Evolutionary conservation across 1,140 invertebrate genomes (phyloP).

Genomic region (Philaenus spumarius): DNA sequence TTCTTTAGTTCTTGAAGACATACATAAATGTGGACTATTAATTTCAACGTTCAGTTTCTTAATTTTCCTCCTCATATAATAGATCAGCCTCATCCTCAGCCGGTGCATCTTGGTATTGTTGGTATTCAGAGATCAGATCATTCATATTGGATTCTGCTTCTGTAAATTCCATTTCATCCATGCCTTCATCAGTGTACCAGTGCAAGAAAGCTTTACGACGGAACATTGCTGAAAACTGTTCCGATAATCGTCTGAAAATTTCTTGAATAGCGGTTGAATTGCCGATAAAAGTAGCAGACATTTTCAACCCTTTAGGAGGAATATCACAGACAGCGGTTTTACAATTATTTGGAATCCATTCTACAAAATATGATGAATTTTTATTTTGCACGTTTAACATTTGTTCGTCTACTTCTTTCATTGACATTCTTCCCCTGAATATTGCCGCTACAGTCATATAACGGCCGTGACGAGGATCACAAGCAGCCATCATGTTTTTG

Average conservation of each 20-base stretch:
- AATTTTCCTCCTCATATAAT: too few species aligned
- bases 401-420: too few species aligned
- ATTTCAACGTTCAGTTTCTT: too few species aligned
- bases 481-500: too few species aligned
- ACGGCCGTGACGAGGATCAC: slow-evolving; percentile 58
- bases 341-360: slow-evolving; percentile 54
- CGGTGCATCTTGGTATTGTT: slow-evolving; percentile 63
- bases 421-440: slow-evolving; percentile 52
- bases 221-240: slow-evolving; percentile 52
- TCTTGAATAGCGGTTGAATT: slow-evolving; percentile 37
- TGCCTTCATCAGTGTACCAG: slow-evolving; percentile 65
- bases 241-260: slow-evolving; percentile 39
- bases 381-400: slow-evolving; percentile 67
- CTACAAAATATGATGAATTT: slow-evolving; percentile 53
- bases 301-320: slow-evolving; percentile 45
- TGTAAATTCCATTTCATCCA: too few species aligned
- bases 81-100: slow-evolving; percentile 32
- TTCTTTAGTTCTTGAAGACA: too few species aligned
- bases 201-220: slow-evolving; percentile 59
- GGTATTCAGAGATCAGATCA: slow-evolving; percentile 31
- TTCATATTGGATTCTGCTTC: too few species aligned
- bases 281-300: slow-evolving; percentile 41
- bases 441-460: slow-evolving; percentile 62
- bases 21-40: too few species aligned
- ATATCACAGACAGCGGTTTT: too few species aligned